Evolutionary conservation across 2,888 invertebrate genomes (phyloP), one percentile per base, ranked within the genome.

Genomic region (Aspidiotus destructor): DNA sequence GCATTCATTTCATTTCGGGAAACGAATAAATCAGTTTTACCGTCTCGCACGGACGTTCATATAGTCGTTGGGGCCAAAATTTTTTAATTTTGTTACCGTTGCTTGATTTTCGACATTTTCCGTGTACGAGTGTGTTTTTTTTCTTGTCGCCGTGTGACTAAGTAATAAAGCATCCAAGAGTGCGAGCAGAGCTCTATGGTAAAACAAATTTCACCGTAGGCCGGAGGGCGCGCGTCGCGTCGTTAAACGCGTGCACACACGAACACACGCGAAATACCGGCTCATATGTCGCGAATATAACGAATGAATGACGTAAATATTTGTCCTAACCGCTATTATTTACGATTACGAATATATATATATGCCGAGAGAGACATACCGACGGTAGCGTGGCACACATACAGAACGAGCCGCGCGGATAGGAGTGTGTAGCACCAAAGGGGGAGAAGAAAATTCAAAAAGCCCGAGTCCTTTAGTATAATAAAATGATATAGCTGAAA

Each of bases 251-350:
- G 28, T 28, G 28, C 28, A 28, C 28, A 28, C 28, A 28, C 28
- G 28, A 28, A 28, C 28, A 28, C 28, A 28, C 28, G 28, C 28
- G 28, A 28, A 28, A 28, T 28, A 28, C 28, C 28, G 28, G 28
- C 28, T 28, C 28, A 28, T 28, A 28, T 28, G 28, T 28, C 28
- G 28, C 28, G 28, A 28, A 40, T 58, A 60, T 67, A 67, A 67
- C 67, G 67, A 58, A 67, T 67, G 67, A 67, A 57, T 67, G 67
- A 67, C 67, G 67, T 67, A 67, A 67, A 67, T 67, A 67, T 67
- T 67, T 67, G 67, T 67, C 58, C 67, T 67, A 67, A 67, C 67
- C 67, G 67, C 67, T 67, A 67, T 67, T 67, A 67, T 67, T 67
- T 67, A 67, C 57, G 67, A 67, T 67, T 67, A 67, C 67, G 67